Percentiles rank a stretch among this genome's conserved stretches.
Evolutionary conservation across 64 coral and sea anemone genomes (phyloP).

Genomic region (Hydrozoanthus tunicans): DNA sequence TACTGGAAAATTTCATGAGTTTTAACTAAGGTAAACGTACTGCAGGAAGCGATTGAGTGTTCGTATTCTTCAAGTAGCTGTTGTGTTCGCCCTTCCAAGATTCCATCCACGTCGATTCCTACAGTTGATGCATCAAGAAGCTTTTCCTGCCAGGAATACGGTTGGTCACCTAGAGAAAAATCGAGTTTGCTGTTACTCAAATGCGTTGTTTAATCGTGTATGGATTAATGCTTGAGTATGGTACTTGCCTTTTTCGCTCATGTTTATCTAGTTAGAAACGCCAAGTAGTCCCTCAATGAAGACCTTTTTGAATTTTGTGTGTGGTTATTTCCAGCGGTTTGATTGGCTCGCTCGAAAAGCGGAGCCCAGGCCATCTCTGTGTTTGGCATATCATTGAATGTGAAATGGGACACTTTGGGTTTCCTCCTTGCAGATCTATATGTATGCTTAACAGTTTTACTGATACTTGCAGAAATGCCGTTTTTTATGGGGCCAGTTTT

Average conservation of each 20-base stretch:
- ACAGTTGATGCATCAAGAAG: not conserved
- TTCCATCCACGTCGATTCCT: slow-evolving; percentile 12
- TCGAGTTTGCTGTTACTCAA: not conserved
- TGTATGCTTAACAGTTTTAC: too few relatives aligned
- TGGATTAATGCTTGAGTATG: not conserved
- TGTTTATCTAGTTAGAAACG: not conserved
- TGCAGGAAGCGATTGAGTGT: not conserved
- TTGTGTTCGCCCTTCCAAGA: slow-evolving; percentile 38
- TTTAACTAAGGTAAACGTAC: not conserved
- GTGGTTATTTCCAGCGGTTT: not conserved
- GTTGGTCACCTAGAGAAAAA: not conserved
- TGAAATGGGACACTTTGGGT: too few relatives aligned
- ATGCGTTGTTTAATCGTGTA: not conserved
- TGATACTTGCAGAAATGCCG: too few relatives aligned
- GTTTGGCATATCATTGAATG: not conserved
- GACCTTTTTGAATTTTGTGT: slow-evolving; percentile 44
- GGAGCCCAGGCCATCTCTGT: not conserved
- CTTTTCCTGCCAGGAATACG: slow-evolving; percentile 26
- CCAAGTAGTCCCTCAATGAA: not conserved
- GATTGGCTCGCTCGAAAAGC: slow-evolving; percentile 10
- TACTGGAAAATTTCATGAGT: not conserved
- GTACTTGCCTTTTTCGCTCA: slow-evolving; percentile 29
- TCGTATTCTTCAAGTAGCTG: not conserved
- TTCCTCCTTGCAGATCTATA: too few relatives aligned
- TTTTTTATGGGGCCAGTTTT: too few relatives aligned